Evolutionary conservation across 2,888 invertebrate species (phyloP).

Genomic region (Sminthurides aquaticus): DNA sequence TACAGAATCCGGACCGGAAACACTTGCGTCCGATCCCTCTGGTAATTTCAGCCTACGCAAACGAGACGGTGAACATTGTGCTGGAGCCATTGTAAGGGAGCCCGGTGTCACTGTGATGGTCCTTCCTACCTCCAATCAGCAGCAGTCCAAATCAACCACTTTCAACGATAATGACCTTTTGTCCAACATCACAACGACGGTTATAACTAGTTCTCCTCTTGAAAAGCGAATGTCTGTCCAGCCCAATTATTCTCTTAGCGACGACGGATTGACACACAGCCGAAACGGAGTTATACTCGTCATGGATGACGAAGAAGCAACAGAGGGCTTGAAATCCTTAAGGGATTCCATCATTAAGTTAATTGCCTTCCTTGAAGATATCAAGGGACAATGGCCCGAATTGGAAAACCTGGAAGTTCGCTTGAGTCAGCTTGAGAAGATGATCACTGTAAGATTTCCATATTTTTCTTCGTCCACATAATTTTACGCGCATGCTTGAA

Average conservation of each 20-base stretch:
- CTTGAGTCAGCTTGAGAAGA: conserved; percentile 45
- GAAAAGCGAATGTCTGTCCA: not conserved
- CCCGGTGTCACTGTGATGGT: conserved; percentile 1
- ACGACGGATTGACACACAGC: conserved; percentile 15
- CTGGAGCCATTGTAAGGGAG: not conserved
- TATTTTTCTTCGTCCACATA: not conserved
- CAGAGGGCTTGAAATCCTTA: conserved; percentile 14
- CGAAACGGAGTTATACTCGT: conserved; percentile 20
- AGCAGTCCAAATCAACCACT: not conserved
- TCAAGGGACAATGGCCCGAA: conserved; percentile 49
- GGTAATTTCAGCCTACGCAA: conserved; percentile 27
- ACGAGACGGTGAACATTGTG: conserved; percentile 1
- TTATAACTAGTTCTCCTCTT: not conserved
- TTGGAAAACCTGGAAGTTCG: conserved; percentile 47
- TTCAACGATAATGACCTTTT: too few species aligned
- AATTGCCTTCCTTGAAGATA: conserved; percentile 46
- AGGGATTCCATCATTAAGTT: conserved; percentile 21
- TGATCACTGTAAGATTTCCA: conserved; percentile 45
- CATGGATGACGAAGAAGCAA: conserved; percentile 20
- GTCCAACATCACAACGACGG: not conserved
- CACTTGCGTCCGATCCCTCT: conserved; percentile 17
- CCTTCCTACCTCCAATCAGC: not conserved
- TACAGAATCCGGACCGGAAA: not conserved
- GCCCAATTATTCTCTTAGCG: not conserved
- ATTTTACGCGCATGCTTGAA: not conserved